phyloP scores from a whole-genome alignment of 2,113 vertebrate genomes.

The Cheirogaleus medius region DNA sequence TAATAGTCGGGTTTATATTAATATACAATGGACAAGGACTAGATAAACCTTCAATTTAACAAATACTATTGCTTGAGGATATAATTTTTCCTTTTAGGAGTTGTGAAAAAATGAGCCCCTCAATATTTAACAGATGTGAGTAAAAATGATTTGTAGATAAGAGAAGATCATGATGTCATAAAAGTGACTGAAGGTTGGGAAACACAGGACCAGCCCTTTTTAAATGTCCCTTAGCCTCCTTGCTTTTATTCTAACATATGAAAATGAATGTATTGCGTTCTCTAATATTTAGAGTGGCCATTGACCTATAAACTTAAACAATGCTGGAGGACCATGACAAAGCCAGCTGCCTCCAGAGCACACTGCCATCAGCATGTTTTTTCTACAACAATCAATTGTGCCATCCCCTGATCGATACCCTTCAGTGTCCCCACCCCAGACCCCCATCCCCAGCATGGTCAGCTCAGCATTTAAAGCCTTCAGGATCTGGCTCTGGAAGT shows the following conservation, averaged over 20 bases:
- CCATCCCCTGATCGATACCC: neutral
- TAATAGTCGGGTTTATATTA: neutral
- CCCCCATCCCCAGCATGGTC: no score
- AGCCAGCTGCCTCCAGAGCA: neutral
- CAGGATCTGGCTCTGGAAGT: neutral
- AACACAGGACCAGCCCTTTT: neutral
- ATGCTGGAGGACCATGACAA: neutral
- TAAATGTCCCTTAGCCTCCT: neutral
- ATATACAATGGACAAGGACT: neutral
- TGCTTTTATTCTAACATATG: neutral
- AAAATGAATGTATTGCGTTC: neutral
- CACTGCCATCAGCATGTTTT: neutral
- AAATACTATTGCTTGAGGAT: neutral
- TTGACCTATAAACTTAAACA: neutral
- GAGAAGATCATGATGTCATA: neutral
- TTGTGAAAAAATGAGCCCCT: neutral
- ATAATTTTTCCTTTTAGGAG: neutral
- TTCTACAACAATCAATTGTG: neutral
- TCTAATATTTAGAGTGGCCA: neutral
- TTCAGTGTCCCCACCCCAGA: fast-evolving
- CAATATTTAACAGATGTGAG: neutral
- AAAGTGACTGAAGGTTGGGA: neutral
- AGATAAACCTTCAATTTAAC: neutral
- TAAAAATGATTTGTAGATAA: neutral
- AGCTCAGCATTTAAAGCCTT: neutral